A percentile compares a stretch with the other conserved stretches of the same genome.
Evolutionary conservation across 2,888 invertebrate genomes (phyloP).

Genomic region (Aphrophora alni): DNA sequence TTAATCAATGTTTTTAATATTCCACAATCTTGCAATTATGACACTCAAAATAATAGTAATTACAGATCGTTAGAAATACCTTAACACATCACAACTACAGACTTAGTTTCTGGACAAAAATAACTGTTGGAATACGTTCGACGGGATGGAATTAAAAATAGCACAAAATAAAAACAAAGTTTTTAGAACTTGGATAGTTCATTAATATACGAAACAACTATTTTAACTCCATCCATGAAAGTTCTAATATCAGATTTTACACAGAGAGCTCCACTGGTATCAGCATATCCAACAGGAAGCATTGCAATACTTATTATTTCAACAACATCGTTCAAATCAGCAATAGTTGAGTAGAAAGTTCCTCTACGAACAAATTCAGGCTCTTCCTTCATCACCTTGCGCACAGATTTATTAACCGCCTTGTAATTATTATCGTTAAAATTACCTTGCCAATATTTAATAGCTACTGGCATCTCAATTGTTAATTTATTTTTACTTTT

Average conservation of each 20-base stretch:
- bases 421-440: slow-evolving; percentile 21
- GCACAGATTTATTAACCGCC: slow-evolving; percentile 17
- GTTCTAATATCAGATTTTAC: slow-evolving; percentile 24
- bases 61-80: no score
- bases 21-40: no score
- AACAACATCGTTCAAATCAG: neutral
- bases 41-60: no score
- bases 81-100: no score
- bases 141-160: no score
- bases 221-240: slow-evolving; percentile 32
- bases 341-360: neutral
- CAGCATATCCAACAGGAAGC: slow-evolving; percentile 24
- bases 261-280: neutral
- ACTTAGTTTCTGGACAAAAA: no score
- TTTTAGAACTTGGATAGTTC: slow-evolving; percentile 18
- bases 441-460: slow-evolving; percentile 21
- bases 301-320: slow-evolving; percentile 18
- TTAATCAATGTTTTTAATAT: no score
- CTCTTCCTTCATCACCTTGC: slow-evolving; percentile 17
- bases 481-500: slow-evolving; percentile 24
- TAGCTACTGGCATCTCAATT: slow-evolving; percentile 7
- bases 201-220: slow-evolving; percentile 14
- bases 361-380: slow-evolving; percentile 29
- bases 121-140: no score
- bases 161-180: no score